phyloP scores from a whole-genome alignment of 2,888 invertebrate species.

The Sinelater perroti region DNA sequence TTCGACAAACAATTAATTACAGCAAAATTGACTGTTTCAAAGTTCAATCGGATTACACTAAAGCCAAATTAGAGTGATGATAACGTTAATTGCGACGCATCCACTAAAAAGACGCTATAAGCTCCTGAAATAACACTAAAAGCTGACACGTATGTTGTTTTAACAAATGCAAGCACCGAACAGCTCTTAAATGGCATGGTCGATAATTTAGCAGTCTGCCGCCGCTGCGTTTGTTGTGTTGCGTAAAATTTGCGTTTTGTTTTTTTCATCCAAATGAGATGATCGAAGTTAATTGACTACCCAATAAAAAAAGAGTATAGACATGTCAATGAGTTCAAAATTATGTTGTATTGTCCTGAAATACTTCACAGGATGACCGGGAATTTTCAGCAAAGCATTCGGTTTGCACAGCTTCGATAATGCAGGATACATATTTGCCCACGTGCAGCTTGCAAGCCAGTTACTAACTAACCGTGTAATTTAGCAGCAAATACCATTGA shows the following conservation, averaged over 20 bases:
- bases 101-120: constrained; percentile 6
- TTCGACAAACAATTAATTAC: not conserved
- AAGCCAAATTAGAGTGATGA: constrained; percentile 9
- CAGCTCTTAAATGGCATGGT: constrained; percentile 9
- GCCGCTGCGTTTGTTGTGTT: constrained; percentile 4
- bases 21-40: not conserved
- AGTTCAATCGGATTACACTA: not conserved
- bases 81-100: constrained; percentile 14
- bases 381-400: no score
- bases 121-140: constrained; percentile 7
- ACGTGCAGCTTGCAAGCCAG: constrained; percentile 10
- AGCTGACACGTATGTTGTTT: constrained; percentile 11
- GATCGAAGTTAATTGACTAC: not conserved
- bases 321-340: not conserved
- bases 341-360: not conserved
- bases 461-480: constrained; percentile 31
- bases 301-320: not conserved
- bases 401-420: not conserved
- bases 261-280: constrained; percentile 11
- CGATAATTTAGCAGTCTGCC: constrained; percentile 11
- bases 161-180: constrained; percentile 10
- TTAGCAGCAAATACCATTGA: constrained; percentile 27
- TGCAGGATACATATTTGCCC: not conserved
- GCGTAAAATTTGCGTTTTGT: not conserved
- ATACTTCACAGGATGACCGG: no score